Percentiles rank a stretch among this genome's conserved stretches.
Conservation (phyloP, 2,888 invertebrate species). For the Agelastica alni region DNA sequence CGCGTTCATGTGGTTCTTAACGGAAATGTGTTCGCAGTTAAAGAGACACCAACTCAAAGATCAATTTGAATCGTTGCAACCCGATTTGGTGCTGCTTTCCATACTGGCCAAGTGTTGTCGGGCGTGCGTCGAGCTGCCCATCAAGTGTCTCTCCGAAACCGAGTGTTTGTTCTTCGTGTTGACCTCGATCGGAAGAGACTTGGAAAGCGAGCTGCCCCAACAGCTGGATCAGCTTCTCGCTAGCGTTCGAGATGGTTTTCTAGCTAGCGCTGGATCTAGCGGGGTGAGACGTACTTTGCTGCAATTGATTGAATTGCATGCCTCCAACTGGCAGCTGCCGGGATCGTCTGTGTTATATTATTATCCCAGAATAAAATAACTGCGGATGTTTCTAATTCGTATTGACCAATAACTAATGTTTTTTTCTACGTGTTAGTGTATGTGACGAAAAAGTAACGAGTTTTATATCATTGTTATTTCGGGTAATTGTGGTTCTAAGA, state of each 20-base stretch:
- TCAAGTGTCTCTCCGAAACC: conserved; percentile 81
- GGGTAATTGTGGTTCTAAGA: too few species aligned
- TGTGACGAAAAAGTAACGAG: too few species aligned
- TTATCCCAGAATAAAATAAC: conserved; percentile 64
- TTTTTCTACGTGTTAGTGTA: conserved; percentile 23
- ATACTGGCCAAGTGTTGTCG: conserved; percentile 88
- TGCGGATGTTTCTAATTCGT: background rate
- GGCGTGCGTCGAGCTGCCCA: conserved; percentile 82
- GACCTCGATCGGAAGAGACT: conserved; percentile 85
- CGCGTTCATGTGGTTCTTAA: conserved; percentile 87
- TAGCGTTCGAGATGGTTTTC: conserved; percentile 83
- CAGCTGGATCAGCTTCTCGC: conserved; percentile 80
- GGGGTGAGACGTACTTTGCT: conserved; percentile 81
- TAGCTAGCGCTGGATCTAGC: conserved; percentile 72
- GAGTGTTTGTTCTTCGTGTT: conserved; percentile 88
- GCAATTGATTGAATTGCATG: conserved; percentile 88
- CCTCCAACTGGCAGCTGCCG: conserved; percentile 88
- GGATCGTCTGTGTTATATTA: conserved; percentile 90
- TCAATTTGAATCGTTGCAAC: conserved; percentile 64
- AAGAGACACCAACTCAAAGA: conserved; percentile 67
- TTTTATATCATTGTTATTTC: too few species aligned
- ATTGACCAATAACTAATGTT: conserved; percentile 26
- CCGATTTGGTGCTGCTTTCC: conserved; percentile 77
- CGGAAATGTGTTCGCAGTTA: conserved; percentile 88
- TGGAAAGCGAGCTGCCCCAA: conserved; percentile 79